phyloP scores from a whole-genome alignment of 2,888 invertebrate species.

The Anthophora plumipes region DNA sequence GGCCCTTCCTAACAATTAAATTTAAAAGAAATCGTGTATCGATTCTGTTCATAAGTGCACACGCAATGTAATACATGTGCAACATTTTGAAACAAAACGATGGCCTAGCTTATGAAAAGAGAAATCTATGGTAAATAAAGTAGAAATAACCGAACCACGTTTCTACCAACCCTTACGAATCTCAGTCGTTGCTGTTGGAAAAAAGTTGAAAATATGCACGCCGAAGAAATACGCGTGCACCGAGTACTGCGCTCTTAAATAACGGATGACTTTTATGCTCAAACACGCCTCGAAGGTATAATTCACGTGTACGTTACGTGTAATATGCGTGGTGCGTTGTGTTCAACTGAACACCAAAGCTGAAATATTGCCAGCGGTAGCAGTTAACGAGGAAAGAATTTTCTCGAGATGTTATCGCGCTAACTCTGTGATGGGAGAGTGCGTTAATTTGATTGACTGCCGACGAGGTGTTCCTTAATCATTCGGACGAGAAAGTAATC shows the following conservation, averaged over 20 bases:
- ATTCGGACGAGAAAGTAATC: not conserved
- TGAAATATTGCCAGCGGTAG: not conserved
- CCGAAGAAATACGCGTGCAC: too few relatives aligned
- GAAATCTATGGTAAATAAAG: not conserved
- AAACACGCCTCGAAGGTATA: too few relatives aligned
- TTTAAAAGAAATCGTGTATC: too few relatives aligned
- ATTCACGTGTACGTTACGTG: not conserved
- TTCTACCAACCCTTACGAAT: not conserved
- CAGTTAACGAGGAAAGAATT: constrained; percentile 11
- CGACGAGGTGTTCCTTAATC: not conserved
- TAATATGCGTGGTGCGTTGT: not conserved
- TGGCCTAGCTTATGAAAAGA: too few relatives aligned
- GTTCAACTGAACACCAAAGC: constrained; percentile 1
- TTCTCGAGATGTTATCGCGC: constrained; percentile 4
- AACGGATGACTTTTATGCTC: too few relatives aligned
- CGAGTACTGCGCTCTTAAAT: too few relatives aligned
- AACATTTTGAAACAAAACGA: too few relatives aligned
- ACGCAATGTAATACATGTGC: too few relatives aligned
- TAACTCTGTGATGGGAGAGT: not conserved
- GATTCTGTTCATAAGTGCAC: too few relatives aligned
- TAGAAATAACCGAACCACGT: not conserved
- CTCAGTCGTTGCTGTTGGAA: not conserved
- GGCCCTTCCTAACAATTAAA: too few relatives aligned
- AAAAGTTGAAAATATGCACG: not conserved
- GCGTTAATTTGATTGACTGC: constrained; percentile 16